Evolutionary conservation across 2,797 vertebrate genomes (phyloP), one percentile per base, ranked within the genome.

Genomic region (Hirundo rustica): DNA sequence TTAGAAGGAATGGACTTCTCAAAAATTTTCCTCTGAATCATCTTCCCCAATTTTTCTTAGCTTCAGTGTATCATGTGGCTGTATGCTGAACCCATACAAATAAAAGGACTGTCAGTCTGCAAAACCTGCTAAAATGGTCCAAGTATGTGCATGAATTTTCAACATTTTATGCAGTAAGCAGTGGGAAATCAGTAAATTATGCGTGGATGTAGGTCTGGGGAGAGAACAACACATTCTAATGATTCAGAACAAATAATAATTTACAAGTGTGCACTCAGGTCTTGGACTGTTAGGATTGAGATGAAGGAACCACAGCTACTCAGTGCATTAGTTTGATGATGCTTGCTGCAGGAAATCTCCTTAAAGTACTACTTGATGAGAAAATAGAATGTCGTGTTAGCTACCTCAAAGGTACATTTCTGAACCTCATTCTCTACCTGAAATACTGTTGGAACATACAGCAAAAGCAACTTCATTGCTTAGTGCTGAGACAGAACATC

Each of bases 31-130:
- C 67, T 95, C 88, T 92, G 82, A 86, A 50, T 92, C 55, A 70
- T 78, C 64, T 36, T 84, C 26, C 76, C 45, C 30, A 4, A 0
- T 89, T 89, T 94, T 86, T 73, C 70, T 72, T 55, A 30, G 42
- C 67, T 82, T 94, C 65, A 65, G 51, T 89, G 67, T 92, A 25
- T 89, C 77, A 19, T 0, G 0, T 0, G 2, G 62, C 91, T 95
- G 76, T 94, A 50, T 82, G 32, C 34, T 45, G 73, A 94, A 73
- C 64, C 36, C 34, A 7, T 88, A 17, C 61, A 73, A 96, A 96
- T 93, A 96, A 97, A 96, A 93, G 32, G 38, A 88, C 61, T 93
- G 23, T 75, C 62, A 25, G 77, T 88, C 73, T 92, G 66, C 32
- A 64, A 83, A 85, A 78, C 16, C 29, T 62, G 44, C 65, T 40